These are phyloP conservation scores for Agrochola macilenta DNA, from an alignment of 2,888 invertebrate genomes.

Conservation along the genomic window DNA sequence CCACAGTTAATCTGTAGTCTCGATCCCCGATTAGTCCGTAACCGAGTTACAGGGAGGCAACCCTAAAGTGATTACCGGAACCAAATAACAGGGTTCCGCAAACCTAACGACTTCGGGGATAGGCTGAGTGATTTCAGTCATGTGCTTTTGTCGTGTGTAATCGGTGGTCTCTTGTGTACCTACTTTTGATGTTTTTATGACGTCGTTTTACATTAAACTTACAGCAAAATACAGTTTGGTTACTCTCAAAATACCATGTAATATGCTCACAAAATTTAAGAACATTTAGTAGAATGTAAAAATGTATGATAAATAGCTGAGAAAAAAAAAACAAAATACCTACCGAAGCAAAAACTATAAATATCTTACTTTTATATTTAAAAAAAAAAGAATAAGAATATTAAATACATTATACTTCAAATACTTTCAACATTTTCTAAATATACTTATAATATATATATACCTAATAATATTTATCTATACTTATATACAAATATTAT, in stretches of 20 bases:
- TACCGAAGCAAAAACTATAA: too few relatives aligned
- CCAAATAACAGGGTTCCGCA: constrained; percentile 55
- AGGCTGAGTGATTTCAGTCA: background rate
- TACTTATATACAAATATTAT: too few relatives aligned
- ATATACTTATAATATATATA: too few relatives aligned
- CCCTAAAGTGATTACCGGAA: constrained; percentile 59
- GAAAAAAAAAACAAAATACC: too few relatives aligned
- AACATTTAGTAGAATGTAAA: too few relatives aligned
- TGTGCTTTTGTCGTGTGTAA: background rate
- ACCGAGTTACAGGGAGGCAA: constrained; percentile 32
- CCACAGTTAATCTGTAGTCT: constrained; percentile 17
- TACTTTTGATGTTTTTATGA: background rate
- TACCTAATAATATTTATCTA: too few relatives aligned
- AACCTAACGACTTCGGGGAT: constrained; percentile 9
- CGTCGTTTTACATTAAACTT: background rate
- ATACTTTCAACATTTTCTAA: too few relatives aligned
- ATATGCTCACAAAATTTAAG: background rate
- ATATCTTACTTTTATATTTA: too few relatives aligned
- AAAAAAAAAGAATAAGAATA: too few relatives aligned
- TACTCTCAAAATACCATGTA: too few relatives aligned
- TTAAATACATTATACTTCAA: too few relatives aligned
- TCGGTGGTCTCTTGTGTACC: background rate
- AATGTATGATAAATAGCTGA: too few relatives aligned
- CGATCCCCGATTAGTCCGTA: constrained; percentile 16
- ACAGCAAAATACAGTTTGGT: background rate